Base-by-base conservation (phyloP, 2,888 invertebrate genomes). In the Acanthosoma haemorrhoidale region DNA sequence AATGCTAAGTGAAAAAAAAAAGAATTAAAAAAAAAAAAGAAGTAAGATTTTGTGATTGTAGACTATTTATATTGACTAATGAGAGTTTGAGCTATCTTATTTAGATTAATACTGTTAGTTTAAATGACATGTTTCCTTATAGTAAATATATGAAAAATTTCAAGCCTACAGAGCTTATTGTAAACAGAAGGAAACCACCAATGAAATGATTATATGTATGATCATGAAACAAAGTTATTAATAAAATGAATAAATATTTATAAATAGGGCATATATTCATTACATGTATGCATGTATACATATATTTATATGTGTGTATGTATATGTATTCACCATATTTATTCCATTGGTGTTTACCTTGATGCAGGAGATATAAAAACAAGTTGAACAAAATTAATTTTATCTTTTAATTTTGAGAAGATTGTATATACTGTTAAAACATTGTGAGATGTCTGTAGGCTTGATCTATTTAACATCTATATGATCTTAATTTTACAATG, bases 71-170 rank as follows among this genome's bases (percentile, higher is more conserved):
- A 72, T 70, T 72, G 72, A 72, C 68, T 71, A 71, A 64, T 63
- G 51, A 61, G 69, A 72, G 70, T 72, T 72, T 70, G 70, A 72
- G 72, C 72, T 72, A 72, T 72, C 72, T 72, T 72, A 72, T 72
- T 72, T 72, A 72, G 72, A 72, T 70, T 72, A 72, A 70, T 70
- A 72, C 68, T 70, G 70, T 70, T 72, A 72, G 72, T 72, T 72
- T 70, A 72, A 71, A 51, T 72, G 70, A 72, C 58, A 69, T 61
- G 70, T 72, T 72, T 72, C 71, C 70, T 72, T 70, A 70, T 72
- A 72, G 69, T 67, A 61, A 70, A 70, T 70, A 72, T 41, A 29
- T 61, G 57, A 66, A 66, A n/a, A 32, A 59, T 69, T 71, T 71
- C 71, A 71, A 69, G 71, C 66, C 71, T 71, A 69, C 69, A 69